Evolutionary conservation across 53 echinoderm and acorn worm species (phyloP), one percentile per base, ranked within the genome.

Genomic region (Pentamera pediparva): DNA sequence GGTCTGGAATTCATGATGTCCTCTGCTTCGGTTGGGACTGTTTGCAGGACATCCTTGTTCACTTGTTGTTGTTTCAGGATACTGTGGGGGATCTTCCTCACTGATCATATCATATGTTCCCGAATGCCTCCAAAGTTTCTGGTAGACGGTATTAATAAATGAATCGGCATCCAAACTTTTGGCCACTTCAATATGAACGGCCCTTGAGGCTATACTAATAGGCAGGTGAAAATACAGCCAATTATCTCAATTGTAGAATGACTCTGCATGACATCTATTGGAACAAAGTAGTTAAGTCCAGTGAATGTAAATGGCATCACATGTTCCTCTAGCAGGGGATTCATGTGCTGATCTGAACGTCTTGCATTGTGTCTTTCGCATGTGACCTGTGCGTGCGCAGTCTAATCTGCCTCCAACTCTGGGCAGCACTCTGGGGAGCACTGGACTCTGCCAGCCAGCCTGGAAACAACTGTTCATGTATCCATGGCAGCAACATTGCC

Each of bases 391-490:
- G 2, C 41, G 25, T 32, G 82, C 82, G 17, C 54, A 13, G 12
- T 75, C 64, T 3, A 82, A 39, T 40, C 82, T 82, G 35, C 82
- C 82, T 63, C 82, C 82, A 26, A 82, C 82, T 50, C 73, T 51
- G 1, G 75, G 33, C 20, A 82, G 0, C 2, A 53, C 33, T 17
- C 75, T 75, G 3, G 63, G 39, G 1, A 82, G 53, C 2, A 75
- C 75, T 35, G 82, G 75, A 33, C 49, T 62, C 61, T 0, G 61
- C 6, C 37, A 73, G 58, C 73, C 61, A 76, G 0, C 19, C 9
- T 0, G 61, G 61, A 40, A 76, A 76, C 1, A 18, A 39, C 4
- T 26, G 39, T 32, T 37, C 61, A 27, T 76, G 61, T 21, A 39
- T 32, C 28, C 1, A 54, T 3, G 64, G 39, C 25, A 64, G 5